phyloP scores from a whole-genome alignment of 1,140 invertebrate genomes.

The Listronotus bonariensis region DNA sequence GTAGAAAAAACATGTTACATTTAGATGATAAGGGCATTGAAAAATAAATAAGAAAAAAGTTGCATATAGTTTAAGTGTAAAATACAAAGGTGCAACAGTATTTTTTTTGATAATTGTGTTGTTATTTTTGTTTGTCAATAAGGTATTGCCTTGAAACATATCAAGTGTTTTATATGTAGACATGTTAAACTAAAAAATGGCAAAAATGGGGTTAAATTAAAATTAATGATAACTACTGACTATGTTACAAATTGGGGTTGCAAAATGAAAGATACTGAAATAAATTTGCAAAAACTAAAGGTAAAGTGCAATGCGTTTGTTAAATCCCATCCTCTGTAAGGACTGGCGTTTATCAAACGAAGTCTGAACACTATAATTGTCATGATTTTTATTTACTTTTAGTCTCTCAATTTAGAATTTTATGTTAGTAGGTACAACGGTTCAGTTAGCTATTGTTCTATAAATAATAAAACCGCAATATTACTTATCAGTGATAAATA shows the following conservation, averaged over 20 bases:
- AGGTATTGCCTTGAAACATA: constrained; percentile 15
- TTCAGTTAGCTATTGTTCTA: too few relatives aligned
- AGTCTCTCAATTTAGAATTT: constrained; percentile 17
- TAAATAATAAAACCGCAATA: too few relatives aligned
- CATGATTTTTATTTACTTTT: constrained; percentile 53
- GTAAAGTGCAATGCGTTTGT: constrained; percentile 41
- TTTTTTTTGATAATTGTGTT: too few relatives aligned
- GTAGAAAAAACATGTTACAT: too few relatives aligned
- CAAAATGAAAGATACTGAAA: constrained; percentile 32
- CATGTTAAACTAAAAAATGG: constrained; percentile 18
- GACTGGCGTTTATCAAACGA: constrained; percentile 42
- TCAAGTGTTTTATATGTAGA: constrained; percentile 27
- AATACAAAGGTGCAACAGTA: too few relatives aligned
- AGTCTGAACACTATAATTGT: constrained; percentile 57
- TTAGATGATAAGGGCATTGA: too few relatives aligned
- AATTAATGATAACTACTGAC: neutral
- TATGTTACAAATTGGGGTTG: constrained; percentile 17
- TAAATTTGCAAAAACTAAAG: constrained; percentile 36
- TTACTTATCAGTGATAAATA: too few relatives aligned
- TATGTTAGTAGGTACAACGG: too few relatives aligned
- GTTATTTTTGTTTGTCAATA: too few relatives aligned
- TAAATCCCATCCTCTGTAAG: constrained; percentile 30
- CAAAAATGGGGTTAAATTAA: constrained; percentile 16
- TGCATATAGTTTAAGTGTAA: too few relatives aligned
- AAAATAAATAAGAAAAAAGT: too few relatives aligned